Evolutionary conservation across 2,888 invertebrate genomes (phyloP).

Genomic region (Brenthis daphne): DNA sequence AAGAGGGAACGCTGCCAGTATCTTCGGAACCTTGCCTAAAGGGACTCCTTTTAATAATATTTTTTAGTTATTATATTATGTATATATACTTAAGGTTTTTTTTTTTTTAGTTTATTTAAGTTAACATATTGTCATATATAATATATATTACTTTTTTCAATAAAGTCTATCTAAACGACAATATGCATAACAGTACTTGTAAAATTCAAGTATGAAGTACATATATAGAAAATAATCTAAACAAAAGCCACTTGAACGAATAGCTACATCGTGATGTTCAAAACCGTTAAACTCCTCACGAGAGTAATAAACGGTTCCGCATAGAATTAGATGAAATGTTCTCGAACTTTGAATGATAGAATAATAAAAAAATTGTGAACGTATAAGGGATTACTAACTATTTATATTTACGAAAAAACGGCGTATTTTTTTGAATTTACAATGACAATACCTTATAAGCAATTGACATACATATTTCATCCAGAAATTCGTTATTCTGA

Average conservation of each 20-base stretch:
- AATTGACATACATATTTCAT: conserved; percentile 9
- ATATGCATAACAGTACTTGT: no score
- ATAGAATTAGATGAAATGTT: conserved; percentile 34
- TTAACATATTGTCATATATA: no score
- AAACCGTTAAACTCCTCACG: conserved; percentile 56
- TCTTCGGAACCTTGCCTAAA: no score
- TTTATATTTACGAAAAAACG: neutral
- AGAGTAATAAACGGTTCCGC: conserved; percentile 49
- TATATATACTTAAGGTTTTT: no score
- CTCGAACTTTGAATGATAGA: neutral
- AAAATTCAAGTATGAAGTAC: no score
- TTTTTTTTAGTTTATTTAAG: no score
- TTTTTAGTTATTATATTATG: no score
- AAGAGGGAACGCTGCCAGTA: no score
- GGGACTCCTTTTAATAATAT: no score
- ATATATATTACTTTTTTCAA: no score
- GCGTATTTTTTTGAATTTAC: neutral
- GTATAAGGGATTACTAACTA: neutral
- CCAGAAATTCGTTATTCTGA: neutral
- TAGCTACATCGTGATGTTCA: conserved; percentile 52
- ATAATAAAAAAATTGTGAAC: neutral
- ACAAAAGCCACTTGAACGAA: conserved; percentile 40
- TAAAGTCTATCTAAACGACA: no score
- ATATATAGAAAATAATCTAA: conserved; percentile 23
- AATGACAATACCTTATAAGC: neutral